Conservation (phyloP, 64 coral and sea anemone genomes). For the Montipora sp. region DNA sequence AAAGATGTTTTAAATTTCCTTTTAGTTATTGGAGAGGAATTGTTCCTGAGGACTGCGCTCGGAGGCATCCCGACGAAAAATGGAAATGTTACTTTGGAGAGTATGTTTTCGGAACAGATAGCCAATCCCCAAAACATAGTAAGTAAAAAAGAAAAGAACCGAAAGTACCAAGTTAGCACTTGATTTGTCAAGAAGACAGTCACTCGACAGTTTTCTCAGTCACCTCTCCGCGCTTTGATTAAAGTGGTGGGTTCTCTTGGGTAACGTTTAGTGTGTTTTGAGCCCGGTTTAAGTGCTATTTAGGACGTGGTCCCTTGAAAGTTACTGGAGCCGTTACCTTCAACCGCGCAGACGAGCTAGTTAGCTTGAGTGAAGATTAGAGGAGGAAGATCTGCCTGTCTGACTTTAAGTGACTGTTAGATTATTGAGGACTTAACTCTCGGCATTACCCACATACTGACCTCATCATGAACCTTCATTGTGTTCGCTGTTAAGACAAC, state of each 20-base stretch:
- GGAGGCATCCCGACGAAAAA: constrained; percentile 15
- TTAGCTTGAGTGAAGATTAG: not conserved
- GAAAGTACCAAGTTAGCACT: not conserved
- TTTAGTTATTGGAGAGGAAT: constrained; percentile 84
- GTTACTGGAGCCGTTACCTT: not conserved
- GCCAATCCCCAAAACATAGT: constrained; percentile 16
- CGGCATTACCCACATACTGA: no score
- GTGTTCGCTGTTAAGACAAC: no score
- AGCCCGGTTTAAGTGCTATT: no score
- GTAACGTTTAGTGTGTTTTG: no score
- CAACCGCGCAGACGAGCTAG: not conserved
- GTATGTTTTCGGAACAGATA: constrained; percentile 66
- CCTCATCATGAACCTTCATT: no score
- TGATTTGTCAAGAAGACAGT: not conserved
- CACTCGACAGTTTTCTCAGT: no score
- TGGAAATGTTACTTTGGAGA: constrained; percentile 94
- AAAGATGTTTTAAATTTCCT: not conserved
- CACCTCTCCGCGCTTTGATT: no score
- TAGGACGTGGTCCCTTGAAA: no score
- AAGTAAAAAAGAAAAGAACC: not conserved
- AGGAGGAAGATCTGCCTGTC: no score
- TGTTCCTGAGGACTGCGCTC: constrained; percentile 73
- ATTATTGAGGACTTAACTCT: no score
- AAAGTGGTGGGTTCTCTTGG: no score
- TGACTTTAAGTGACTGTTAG: no score